phyloP scores from a whole-genome alignment of 1,140 invertebrate species.

The Tetramorium alpestre region DNA sequence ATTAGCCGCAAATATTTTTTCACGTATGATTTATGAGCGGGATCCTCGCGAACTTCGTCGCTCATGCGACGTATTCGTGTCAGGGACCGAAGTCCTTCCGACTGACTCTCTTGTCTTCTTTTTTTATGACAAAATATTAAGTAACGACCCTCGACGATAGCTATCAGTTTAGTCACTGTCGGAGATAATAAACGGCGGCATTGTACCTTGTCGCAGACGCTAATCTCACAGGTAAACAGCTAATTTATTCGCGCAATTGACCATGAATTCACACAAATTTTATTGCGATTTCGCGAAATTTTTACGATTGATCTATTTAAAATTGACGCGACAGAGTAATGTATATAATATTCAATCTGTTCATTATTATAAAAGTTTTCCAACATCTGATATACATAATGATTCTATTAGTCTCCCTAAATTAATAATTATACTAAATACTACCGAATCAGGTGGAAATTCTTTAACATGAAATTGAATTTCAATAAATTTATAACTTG shows the following conservation, averaged over 20 bases:
- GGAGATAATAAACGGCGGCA: conserved; percentile 70
- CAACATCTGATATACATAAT: not conserved
- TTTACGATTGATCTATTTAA: not conserved
- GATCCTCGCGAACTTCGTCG: conserved; percentile 65
- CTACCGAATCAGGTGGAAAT: not conserved
- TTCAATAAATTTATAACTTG: not conserved
- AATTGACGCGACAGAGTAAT: not conserved
- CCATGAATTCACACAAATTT: conserved; percentile 18
- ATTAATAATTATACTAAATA: not conserved
- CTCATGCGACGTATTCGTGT: conserved; percentile 65
- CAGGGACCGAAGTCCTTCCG: conserved; percentile 55
- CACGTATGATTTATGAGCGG: conserved; percentile 68
- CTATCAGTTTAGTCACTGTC: conserved; percentile 63
- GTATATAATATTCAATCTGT: not conserved
- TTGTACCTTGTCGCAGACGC: conserved; percentile 54
- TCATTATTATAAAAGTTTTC: not conserved
- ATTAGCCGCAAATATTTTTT: conserved; percentile 64
- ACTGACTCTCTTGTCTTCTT: conserved; percentile 39
- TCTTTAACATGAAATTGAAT: not conserved
- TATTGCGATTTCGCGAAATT: conserved; percentile 55
- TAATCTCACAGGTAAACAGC: conserved; percentile 66
- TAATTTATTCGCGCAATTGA: conserved; percentile 28
- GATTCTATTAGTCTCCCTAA: not conserved
- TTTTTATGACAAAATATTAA: conserved; percentile 63
- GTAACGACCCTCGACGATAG: conserved; percentile 57